phyloP scores from a whole-genome alignment of 2,113 vertebrate genomes.

The Salvator merianae region DNA sequence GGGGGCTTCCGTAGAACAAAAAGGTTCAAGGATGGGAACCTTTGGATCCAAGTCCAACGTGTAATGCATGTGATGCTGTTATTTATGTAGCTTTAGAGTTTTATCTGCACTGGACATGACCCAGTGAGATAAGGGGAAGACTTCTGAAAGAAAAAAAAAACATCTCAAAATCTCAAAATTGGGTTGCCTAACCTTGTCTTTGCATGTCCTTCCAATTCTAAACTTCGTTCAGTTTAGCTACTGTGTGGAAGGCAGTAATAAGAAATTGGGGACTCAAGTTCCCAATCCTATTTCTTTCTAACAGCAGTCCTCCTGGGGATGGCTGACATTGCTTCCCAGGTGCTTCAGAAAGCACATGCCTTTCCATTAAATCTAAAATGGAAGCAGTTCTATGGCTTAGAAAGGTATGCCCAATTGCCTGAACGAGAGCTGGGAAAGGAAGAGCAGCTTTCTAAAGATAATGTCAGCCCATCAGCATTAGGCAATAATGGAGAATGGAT shows the following conservation, averaged over 20 bases:
- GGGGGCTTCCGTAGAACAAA: background rate
- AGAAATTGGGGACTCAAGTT: background rate
- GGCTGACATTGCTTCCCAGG: background rate
- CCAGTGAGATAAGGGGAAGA: background rate
- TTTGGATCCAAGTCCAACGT: background rate
- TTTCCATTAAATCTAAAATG: conserved; percentile 15
- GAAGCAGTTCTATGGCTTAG: conserved; percentile 11
- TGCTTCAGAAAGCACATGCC: background rate
- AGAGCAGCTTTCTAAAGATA: conserved; percentile 63
- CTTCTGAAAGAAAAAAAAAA: background rate
- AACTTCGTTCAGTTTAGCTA: background rate
- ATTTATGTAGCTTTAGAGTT: background rate
- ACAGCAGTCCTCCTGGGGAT: background rate
- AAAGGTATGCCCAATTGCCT: conserved; percentile 14
- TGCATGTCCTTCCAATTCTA: background rate
- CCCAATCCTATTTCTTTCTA: background rate
- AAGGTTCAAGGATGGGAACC: background rate
- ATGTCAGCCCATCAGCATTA: conserved; percentile 66
- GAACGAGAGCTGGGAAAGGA: conserved; percentile 36
- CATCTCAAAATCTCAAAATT: background rate
- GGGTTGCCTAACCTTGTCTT: background rate
- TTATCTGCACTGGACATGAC: background rate
- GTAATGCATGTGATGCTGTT: background rate
- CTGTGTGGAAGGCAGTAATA: background rate
- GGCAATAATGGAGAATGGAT: conserved; percentile 76